These are phyloP conservation scores for Misgurnus mizolepis DNA, from an alignment of 2,113 vertebrate species.

Conservation along the genomic window DNA sequence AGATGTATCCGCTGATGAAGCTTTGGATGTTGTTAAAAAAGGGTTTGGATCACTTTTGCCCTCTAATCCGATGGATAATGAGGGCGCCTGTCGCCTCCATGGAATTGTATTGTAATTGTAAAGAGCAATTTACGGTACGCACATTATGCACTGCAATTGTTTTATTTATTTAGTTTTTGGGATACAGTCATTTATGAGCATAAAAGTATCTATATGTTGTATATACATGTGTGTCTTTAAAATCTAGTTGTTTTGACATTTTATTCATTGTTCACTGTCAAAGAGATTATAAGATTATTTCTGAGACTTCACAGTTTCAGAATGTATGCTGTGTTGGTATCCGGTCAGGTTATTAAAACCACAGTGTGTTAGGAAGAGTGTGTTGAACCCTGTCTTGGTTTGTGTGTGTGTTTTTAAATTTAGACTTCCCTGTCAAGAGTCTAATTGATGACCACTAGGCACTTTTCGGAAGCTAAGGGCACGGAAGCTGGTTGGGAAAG, in stretches of 20 bases:
- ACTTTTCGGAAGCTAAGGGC: conserved; percentile 66
- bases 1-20: conserved; percentile 73
- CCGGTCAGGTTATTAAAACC: conserved; percentile 18
- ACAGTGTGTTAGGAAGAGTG: background rate
- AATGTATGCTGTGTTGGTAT: background rate
- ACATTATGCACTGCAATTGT: conserved; percentile 43
- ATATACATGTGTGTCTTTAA: background rate
- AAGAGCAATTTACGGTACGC: conserved; percentile 53
- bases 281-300: too few species aligned
- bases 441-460: conserved; percentile 74
- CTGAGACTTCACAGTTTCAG: background rate
- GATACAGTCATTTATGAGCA: background rate
- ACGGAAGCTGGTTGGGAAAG: conserved; percentile 62
- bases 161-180: background rate
- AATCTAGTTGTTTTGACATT: background rate
- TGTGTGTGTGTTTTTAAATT: conserved; percentile 51
- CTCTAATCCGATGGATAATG: conserved; percentile 55
- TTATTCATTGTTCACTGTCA: background rate
- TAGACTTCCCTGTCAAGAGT: conserved; percentile 66
- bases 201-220: background rate
- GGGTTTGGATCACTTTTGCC: conserved; percentile 67
- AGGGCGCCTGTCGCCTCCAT: conserved; percentile 47
- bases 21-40: conserved; percentile 77
- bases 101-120: conserved; percentile 63
- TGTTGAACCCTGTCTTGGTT: conserved; percentile 43